These are phyloP conservation scores for fruit fly (Drosophila melanogaster) DNA, from an alignment of 1,140 invertebrate species.

Conservation along the genomic window Release_6_plus_ISO1_MT NT_033777.3:26099001-26099500, in stretches of 20 bases:
- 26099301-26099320: slow-evolving; percentile 55
- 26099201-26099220: slow-evolving; percentile 52
- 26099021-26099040: no score
- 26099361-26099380: slow-evolving; percentile 53
- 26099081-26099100: no score
- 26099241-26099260: slow-evolving; percentile 59
- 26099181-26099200: slow-evolving; percentile 31
- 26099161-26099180: slow-evolving; percentile 35
- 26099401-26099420: slow-evolving; percentile 32
- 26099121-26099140: background rate
- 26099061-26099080: no score
- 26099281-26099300: slow-evolving; percentile 2
- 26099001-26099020: no score
- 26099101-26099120: background rate
- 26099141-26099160: slow-evolving; percentile 48
- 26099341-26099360: slow-evolving; percentile 80
- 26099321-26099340: slow-evolving; percentile 73
- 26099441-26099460: slow-evolving; percentile 10
- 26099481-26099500: slow-evolving; percentile 25
- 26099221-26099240: slow-evolving; percentile 50
- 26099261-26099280: slow-evolving; percentile 27
- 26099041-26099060: no score
- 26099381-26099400: slow-evolving; percentile 39
- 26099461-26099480: slow-evolving; percentile 22
- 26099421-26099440: slow-evolving; percentile 53